Base-by-base conservation (phyloP, 2,113 vertebrate genomes). In the Petrocephalus zakoni region DNA sequence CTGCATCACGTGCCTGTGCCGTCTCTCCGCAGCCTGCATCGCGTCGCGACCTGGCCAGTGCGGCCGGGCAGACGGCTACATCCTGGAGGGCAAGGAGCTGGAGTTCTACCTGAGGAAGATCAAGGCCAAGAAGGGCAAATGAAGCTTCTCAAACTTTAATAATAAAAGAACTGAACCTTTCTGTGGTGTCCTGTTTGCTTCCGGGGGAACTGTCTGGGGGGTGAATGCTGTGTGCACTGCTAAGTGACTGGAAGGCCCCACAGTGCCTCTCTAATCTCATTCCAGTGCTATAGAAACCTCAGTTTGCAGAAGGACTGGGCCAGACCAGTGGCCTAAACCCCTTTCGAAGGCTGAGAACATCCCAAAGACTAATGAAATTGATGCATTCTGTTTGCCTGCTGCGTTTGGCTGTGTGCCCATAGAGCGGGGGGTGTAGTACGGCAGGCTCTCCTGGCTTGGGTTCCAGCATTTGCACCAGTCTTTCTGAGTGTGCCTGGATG, bases 101-200 rank as follows among this genome's bases (percentile, higher is more conserved):
- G 98, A 99, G 93, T 99, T 99, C 95, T 99, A 99, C 92, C 91
- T 98, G 95, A 98, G 98, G 95, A 99, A 99, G 92, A 99, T 99
- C 94, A 99, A 98, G 93, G 98, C 98, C 94, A 98, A 99, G 92
- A 99, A 99, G 96, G 98, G 98, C 97, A 99, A 99, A 99, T 99
- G 96, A 96, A 94, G 94, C 92, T 96, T 96, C 96, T 95, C 93
- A 42, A 9, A 91, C 90, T 81, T 88, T 93, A 95, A 96, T 93
- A 95, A 96, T 95, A 95, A 96, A 93, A 89, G 90, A 90, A 17
- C 49, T 90, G 90, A 22, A 46, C 25, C 19, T 10, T 22, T 91
- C 90, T 91, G 13, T 34, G 49, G 82, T 85, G 7, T 90, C 7
- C 37, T 91, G 46, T 89, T 86, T 90, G n/a, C 15, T 56, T 37